Evolutionary conservation across 2,888 invertebrate genomes (phyloP).

Genomic region (Athalia rosae): DNA sequence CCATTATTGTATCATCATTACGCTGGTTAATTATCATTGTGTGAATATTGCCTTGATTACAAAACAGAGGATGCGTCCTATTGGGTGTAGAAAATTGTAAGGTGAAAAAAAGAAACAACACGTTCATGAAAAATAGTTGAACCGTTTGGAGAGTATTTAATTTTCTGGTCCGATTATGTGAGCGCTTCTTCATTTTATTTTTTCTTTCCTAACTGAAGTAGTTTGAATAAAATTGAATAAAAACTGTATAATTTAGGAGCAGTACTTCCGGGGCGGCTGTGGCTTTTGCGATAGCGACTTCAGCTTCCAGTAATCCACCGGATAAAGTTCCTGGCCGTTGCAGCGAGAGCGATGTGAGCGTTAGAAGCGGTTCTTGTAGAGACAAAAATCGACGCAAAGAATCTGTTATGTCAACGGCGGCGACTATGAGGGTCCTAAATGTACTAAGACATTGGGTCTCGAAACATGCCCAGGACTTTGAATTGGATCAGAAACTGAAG

Average conservation of each 20-base stretch:
- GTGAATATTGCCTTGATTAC: too few species aligned
- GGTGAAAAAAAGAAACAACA: too few species aligned
- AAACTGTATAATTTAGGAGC: slow-evolving; percentile 76
- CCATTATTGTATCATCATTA: too few species aligned
- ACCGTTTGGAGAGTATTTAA: too few species aligned
- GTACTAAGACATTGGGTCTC: slow-evolving; percentile 94
- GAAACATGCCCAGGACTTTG: slow-evolving; percentile 93
- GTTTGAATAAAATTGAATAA: background rate
- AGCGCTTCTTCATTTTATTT: background rate
- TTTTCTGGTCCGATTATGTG: too few species aligned
- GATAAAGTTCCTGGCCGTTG: slow-evolving; percentile 75
- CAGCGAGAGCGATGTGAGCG: slow-evolving; percentile 55
- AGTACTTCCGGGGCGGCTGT: slow-evolving; percentile 91
- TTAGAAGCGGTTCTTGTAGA: slow-evolving; percentile 63
- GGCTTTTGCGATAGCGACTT: slow-evolving; percentile 94
- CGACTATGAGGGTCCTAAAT: slow-evolving; percentile 93
- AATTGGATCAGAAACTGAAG: slow-evolving; percentile 84
- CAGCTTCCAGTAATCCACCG: slow-evolving; percentile 88
- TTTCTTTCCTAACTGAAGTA: background rate
- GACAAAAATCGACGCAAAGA: slow-evolving; percentile 80
- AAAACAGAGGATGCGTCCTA: too few species aligned
- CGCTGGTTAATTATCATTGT: too few species aligned
- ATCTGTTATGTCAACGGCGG: slow-evolving; percentile 92
- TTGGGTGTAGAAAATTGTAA: too few species aligned
- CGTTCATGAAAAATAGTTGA: too few species aligned